Evolutionary conservation across 2,888 invertebrate species (phyloP).

Genomic region (Liodrosophila aerea): DNA sequence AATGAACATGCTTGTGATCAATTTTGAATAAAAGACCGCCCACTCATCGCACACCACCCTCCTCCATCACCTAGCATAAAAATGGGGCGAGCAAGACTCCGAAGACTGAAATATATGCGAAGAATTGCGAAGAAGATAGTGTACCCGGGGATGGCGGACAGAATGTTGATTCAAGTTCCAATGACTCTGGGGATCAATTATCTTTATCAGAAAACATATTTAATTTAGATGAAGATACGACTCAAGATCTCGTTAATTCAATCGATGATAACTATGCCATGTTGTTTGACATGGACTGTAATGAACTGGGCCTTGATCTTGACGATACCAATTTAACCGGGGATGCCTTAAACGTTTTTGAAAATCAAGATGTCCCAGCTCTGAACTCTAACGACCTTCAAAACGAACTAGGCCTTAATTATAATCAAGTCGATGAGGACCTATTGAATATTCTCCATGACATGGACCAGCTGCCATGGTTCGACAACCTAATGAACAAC

Average conservation of each 20-base stretch:
- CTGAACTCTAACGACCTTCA: constrained; percentile 9
- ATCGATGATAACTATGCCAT: constrained; percentile 48
- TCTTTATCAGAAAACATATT: constrained; percentile 45
- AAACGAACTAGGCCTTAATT: constrained; percentile 32
- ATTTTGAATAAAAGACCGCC: constrained; percentile 63
- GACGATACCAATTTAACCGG: constrained; percentile 22
- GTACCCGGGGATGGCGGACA: constrained; percentile 4
- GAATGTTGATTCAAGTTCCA: not conserved
- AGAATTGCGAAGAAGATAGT: constrained; percentile 28
- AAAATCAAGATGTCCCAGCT: constrained; percentile 17
- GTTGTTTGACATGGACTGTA: constrained; percentile 51
- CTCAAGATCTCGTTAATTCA: constrained; percentile 43
- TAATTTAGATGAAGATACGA: constrained; percentile 39
- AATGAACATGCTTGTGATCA: constrained; percentile 65
- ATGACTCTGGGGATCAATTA: constrained; percentile 28
- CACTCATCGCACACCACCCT: constrained; percentile 45
- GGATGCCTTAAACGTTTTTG: constrained; percentile 7
- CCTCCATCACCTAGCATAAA: constrained; percentile 59
- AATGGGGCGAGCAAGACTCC: constrained; percentile 37
- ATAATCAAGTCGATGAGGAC: constrained; percentile 37
- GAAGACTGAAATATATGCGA: constrained; percentile 53
- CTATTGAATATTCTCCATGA: constrained; percentile 49
- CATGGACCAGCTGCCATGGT: constrained; percentile 59
- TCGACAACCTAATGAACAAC: constrained; percentile 39
- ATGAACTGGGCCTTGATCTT: constrained; percentile 37